Conservation (phyloP, 2,113 vertebrate species). For the Carassius gibelio region DNA sequence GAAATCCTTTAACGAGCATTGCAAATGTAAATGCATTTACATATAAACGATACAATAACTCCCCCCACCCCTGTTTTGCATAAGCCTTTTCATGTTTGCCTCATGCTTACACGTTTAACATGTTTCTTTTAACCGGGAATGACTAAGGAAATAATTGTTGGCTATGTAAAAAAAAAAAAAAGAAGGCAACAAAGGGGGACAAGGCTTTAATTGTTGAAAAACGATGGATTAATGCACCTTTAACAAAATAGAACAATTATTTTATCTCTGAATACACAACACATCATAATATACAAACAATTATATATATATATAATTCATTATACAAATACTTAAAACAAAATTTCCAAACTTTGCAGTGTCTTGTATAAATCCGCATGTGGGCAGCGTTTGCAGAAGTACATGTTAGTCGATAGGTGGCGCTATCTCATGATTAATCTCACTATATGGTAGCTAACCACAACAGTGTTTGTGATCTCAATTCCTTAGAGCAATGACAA, state of each 20-base stretch:
- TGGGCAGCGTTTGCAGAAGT: neutral
- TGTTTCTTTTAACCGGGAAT: neutral
- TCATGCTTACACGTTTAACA: neutral
- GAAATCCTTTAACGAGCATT: neutral
- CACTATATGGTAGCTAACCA: constrained; percentile 50
- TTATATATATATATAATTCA: neutral
- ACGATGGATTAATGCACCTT: neutral
- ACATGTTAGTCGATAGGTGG: constrained; percentile 35
- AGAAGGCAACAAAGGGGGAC: neutral
- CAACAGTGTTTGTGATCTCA: constrained; percentile 47
- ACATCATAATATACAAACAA: neutral
- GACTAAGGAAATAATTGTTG: neutral
- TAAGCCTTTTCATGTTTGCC: neutral
- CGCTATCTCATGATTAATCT: constrained; percentile 37
- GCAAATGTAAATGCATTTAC: neutral
- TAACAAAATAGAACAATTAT: neutral
- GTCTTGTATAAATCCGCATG: neutral
- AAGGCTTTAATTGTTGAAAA: neutral
- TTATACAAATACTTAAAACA: neutral
- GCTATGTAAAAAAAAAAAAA: neutral
- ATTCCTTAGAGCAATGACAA: constrained; percentile 51
- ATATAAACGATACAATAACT: neutral
- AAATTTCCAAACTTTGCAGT: neutral
- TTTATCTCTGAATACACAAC: neutral
- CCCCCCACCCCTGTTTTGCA: neutral